phyloP scores from a whole-genome alignment of 1,140 invertebrate genomes.

The Macrocentrus cingulum region DNA sequence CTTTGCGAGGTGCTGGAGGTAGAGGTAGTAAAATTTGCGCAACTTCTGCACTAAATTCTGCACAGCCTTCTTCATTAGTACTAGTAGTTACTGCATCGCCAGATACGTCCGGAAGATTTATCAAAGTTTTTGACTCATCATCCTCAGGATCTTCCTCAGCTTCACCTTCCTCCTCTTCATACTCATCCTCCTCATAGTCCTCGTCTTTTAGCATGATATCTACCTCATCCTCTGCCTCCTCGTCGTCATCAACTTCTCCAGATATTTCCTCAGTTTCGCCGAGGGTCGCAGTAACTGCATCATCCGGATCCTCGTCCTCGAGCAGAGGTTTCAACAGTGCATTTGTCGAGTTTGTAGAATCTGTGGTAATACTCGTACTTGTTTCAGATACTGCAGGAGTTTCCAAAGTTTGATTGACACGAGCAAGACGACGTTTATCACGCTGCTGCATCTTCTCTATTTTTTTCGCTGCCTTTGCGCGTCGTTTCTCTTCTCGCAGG shows the following conservation, averaged over 20 bases:
- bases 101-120: not conserved
- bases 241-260: constrained; percentile 31
- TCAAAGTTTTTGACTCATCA: constrained; percentile 3
- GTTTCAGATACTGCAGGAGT: constrained; percentile 14
- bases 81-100: not conserved
- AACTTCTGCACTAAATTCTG: not conserved
- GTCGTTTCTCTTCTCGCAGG: constrained; percentile 43
- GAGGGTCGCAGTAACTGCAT: constrained; percentile 20
- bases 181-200: constrained; percentile 37
- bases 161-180: constrained; percentile 30
- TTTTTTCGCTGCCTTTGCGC: constrained; percentile 42
- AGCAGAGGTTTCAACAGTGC: constrained; percentile 18
- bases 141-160: constrained; percentile 26
- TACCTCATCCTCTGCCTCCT: constrained; percentile 35
- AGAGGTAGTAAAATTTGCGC: not conserved
- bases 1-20: constrained; percentile 16
- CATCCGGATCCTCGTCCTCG: constrained; percentile 35
- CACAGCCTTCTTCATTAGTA: not conserved
- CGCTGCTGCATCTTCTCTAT: constrained; percentile 44
- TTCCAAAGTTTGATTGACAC: constrained; percentile 31
- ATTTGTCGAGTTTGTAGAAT: constrained; percentile 20
- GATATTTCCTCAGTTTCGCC: constrained; percentile 33
- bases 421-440: constrained; percentile 40
- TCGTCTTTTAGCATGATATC: constrained; percentile 33
- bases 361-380: not conserved